Evolutionary conservation across 2,113 vertebrate genomes (phyloP).

Genomic region (Nestor notabilis): DNA sequence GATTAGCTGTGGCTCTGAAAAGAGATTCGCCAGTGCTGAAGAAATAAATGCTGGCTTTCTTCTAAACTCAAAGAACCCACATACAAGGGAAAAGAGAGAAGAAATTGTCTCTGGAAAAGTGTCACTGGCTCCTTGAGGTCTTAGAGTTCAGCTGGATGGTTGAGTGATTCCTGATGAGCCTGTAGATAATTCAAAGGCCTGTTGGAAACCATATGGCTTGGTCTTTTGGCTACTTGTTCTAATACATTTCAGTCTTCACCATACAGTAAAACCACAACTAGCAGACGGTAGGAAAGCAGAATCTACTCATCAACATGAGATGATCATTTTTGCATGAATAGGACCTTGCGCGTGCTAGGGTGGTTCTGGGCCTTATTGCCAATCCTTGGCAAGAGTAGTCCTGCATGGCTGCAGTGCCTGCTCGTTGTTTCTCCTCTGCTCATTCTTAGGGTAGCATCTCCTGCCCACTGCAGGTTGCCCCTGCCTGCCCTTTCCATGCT

Average conservation of each 20-base stretch:
- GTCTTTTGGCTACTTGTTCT: neutral
- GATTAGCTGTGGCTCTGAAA: neutral
- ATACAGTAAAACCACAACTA: conserved; percentile 1
- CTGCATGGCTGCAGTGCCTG: neutral
- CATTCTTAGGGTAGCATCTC: neutral
- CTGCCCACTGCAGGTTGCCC: neutral
- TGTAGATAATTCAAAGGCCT: neutral
- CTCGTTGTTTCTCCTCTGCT: neutral
- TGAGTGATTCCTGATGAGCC: neutral
- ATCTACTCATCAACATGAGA: neutral
- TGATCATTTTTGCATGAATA: neutral
- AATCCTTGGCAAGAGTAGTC: fast-evolving
- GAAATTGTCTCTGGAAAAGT: neutral
- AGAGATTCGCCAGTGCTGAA: fast-evolving
- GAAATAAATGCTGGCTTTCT: neutral
- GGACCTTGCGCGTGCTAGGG: neutral
- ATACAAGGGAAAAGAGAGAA: neutral
- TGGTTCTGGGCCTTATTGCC: neutral
- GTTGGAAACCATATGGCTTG: neutral
- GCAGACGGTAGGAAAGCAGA: neutral
- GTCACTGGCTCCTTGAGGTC: neutral
- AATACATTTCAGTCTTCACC: neutral
- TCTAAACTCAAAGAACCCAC: neutral
- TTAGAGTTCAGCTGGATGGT: neutral
- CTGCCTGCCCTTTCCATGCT: neutral